Conservation (phyloP, 2,797 vertebrate species). For the Manis pentadactyla region DNA sequence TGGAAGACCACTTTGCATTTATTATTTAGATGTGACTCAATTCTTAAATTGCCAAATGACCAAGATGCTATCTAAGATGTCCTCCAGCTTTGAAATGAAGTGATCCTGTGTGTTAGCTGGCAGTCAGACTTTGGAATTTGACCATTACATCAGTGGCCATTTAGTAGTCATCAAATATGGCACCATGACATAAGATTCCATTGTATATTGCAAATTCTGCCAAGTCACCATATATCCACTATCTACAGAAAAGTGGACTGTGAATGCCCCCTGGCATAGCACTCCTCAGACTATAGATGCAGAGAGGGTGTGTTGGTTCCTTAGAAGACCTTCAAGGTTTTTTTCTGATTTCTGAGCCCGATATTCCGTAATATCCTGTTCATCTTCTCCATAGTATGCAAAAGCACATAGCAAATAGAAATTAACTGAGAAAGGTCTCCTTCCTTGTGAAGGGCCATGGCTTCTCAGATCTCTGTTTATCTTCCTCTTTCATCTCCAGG, state of each 20-base stretch:
- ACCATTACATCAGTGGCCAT: background rate
- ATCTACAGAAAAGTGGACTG: background rate
- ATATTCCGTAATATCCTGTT: background rate
- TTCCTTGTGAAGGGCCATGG: background rate
- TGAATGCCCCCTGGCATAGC: background rate
- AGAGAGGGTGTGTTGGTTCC: background rate
- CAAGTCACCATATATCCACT: background rate
- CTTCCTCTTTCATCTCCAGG: background rate
- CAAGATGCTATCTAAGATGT: background rate
- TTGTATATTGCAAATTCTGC: background rate
- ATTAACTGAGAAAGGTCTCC: slow-evolving; percentile 10
- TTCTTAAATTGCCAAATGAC: slow-evolving; percentile 26
- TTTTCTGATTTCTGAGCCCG: background rate
- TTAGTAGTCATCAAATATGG: background rate
- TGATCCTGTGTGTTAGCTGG: background rate
- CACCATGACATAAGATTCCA: background rate
- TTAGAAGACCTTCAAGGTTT: background rate
- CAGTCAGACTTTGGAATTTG: background rate
- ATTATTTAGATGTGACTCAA: background rate
- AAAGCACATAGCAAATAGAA: slow-evolving; percentile 24
- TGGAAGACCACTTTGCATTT: background rate
- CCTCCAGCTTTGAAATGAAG: slow-evolving; percentile 10
- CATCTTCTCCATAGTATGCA: background rate
- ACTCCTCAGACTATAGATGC: background rate
- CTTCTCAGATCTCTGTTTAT: background rate